Base-by-base conservation (phyloP, 1,140 invertebrate species). In the Drosophila carrolli region DNA sequence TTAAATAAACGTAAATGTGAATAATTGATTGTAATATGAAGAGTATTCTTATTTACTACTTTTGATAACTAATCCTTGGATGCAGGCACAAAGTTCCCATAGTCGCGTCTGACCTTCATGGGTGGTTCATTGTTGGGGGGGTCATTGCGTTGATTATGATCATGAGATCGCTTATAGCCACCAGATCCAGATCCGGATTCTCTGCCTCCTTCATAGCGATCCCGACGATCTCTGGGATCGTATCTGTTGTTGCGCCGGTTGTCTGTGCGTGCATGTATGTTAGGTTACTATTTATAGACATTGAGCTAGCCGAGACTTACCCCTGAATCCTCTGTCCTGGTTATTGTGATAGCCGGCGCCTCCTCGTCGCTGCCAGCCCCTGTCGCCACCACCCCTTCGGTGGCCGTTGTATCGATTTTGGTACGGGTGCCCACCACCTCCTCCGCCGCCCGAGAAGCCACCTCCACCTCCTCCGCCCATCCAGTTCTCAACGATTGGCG, bases 401-500 rank as follows among this genome's bases (percentile, higher is more conserved):
- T 85, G 59, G 4, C 73, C 77, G 60, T 85, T 85, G 13, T 54
- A 89, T 2, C 81, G 78, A 56, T 91, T 89, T 11, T 84, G 75
- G 16, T 76, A 78, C 5, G 38, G 44, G 6, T 65, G 56, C 1
- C 51, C 44, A 6, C 66, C 62, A 23, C 77, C 58, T 8, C 71
- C 55, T 16, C 71, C 55, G 2, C 78, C 50, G 0, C 44, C 44
- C 29, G 41, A 19, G 8, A 32, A 58, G 0, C 68, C 57, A 7
- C 55, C 61, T 0, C 73, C 75, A 0, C 75, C 74, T 0, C 75
- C 63, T 1, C 89, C 91, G 29, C 71, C 84, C 27, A 84, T 78
- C 93, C 93, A 94, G n/a, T 93, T 93, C 56, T 94, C 92, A 4
- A 94, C 71, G 10, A 95, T 92, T 8, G 94, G 94, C 13, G 94